These are phyloP conservation scores for Leiothrix lutea DNA, from an alignment of 2,113 vertebrate genomes.

Conservation along the genomic window DNA sequence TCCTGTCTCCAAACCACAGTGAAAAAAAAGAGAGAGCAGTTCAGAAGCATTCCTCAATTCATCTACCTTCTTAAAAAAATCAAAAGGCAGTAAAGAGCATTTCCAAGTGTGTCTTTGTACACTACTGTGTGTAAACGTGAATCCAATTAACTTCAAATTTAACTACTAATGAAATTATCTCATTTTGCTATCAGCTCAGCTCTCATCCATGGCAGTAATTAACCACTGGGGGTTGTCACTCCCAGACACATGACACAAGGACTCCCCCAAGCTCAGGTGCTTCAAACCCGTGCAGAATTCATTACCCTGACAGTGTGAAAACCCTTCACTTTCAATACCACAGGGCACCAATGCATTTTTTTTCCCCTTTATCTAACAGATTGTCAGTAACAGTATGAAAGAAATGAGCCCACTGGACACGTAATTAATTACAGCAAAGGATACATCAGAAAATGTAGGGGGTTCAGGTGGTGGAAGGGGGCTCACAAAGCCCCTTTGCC, in stretches of 20 bases:
- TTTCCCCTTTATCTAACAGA: conserved; percentile 70
- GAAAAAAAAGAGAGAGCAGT: not conserved
- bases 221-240: conserved; percentile 86
- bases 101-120: conserved; percentile 61
- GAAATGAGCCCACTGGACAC: conserved; percentile 50
- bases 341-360: conserved; percentile 50
- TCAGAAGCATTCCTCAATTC: not conserved
- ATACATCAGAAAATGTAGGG: conserved; percentile 22
- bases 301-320: conserved; percentile 80
- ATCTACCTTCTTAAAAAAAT: not conserved
- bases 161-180: conserved; percentile 83
- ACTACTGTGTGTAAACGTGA: conserved; percentile 63
- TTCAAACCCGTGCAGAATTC: conserved; percentile 80
- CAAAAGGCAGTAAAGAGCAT: not conserved
- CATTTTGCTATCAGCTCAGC: conserved; percentile 75
- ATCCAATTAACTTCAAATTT: conserved; percentile 83
- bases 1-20: not conserved
- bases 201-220: conserved; percentile 82
- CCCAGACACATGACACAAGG: conserved; percentile 77
- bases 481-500: not conserved
- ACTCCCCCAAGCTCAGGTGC: conserved; percentile 70
- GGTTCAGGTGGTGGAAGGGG: conserved; percentile 7
- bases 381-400: conserved; percentile 54
- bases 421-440: conserved; percentile 60
- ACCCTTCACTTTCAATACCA: conserved; percentile 76